These are phyloP conservation scores for Subacronicta megacephala DNA, from an alignment of 2,888 invertebrate species.

Conservation along the genomic window DNA sequence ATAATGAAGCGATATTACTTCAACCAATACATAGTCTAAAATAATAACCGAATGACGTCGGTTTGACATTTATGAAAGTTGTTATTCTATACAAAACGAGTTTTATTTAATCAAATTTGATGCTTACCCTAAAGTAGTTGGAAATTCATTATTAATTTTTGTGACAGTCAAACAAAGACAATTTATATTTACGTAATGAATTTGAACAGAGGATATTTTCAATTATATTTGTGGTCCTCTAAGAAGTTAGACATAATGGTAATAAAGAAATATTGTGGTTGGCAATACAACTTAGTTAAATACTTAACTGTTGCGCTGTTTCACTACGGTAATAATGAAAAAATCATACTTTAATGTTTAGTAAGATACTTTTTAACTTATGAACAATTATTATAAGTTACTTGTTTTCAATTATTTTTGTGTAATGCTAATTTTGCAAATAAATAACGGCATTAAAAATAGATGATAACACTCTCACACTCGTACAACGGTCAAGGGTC, in stretches of 20 bases:
- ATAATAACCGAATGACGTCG: constrained; percentile 1
- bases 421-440: too few species aligned
- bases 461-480: too few species aligned
- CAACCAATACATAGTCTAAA: not conserved
- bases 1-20: not conserved
- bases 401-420: too few species aligned
- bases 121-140: constrained; percentile 25
- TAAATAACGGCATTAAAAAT: too few species aligned
- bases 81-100: constrained; percentile 8
- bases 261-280: constrained; percentile 29
- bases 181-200: constrained; percentile 16
- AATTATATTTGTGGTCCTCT: constrained; percentile 27
- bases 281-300: constrained; percentile 3
- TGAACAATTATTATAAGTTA: too few species aligned
- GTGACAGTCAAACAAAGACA: constrained; percentile 14
- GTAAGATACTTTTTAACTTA: not conserved
- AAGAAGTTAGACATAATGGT: constrained; percentile 27
- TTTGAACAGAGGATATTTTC: constrained; percentile 24
- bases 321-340: constrained; percentile 22
- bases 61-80: constrained; percentile 2
- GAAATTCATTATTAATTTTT: constrained; percentile 28
- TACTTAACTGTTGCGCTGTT: constrained; percentile 21
- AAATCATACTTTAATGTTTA: constrained; percentile 18
- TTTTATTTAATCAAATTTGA: constrained; percentile 13
- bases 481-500: too few species aligned